phyloP scores from a whole-genome alignment of 2,888 invertebrate genomes.

The Tetrapedia diversipes region DNA sequence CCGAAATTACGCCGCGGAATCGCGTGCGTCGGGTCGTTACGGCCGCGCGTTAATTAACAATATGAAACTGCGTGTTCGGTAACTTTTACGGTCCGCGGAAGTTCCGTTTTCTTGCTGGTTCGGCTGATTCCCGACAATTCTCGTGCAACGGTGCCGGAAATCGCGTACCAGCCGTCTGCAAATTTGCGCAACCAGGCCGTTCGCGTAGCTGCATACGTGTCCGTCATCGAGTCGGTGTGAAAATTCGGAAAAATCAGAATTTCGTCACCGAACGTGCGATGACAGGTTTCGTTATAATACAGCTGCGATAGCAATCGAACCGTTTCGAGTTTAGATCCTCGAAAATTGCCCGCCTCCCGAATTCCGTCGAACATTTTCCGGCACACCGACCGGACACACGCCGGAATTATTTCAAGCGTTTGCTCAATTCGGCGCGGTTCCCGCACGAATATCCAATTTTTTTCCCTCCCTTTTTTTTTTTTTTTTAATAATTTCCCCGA shows the following conservation, averaged over 20 bases:
- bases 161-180: no score
- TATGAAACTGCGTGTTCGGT: conserved; percentile 14
- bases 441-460: neutral
- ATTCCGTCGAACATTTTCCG: neutral
- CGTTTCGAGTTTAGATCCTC: neutral
- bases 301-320: neutral
- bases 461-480: no score
- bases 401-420: conserved; percentile 16
- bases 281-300: neutral
- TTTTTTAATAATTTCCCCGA: conserved; percentile 14
- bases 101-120: neutral
- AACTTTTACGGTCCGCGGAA: conserved; percentile 2
- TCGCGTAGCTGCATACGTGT: no score
- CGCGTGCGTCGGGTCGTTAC: conserved; percentile 23
- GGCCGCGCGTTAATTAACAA: conserved; percentile 40
- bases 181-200: neutral
- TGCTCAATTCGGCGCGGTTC: neutral
- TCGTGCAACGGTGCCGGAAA: no score
- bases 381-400: no score
- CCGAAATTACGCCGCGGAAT: conserved; percentile 52
- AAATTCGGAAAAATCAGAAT: conserved; percentile 1
- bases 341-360: neutral
- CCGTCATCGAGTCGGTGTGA: no score
- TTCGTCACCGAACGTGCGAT: neutral
- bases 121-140: neutral